phyloP scores from a whole-genome alignment of 2,888 invertebrate species.

The Agrochola circellaris region DNA sequence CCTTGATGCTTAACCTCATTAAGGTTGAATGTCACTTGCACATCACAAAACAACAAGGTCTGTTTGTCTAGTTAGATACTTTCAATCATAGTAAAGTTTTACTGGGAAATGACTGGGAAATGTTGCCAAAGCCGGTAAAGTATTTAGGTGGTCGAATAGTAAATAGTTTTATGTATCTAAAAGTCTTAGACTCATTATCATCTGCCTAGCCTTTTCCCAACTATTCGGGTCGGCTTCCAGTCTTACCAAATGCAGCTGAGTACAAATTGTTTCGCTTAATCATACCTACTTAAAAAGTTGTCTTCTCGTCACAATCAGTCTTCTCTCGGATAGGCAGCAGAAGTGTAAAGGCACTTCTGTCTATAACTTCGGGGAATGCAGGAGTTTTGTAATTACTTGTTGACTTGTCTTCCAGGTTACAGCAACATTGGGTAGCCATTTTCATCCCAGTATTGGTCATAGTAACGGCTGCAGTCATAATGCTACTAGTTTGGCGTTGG shows the following conservation, averaged over 20 bases:
- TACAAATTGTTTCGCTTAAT: background rate
- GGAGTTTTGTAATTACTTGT: background rate
- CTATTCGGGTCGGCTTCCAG: background rate
- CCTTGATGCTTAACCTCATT: background rate
- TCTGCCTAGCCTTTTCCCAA: too few relatives aligned
- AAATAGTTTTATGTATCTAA: background rate
- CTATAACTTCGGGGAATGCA: background rate
- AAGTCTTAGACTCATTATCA: background rate
- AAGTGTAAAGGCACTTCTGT: background rate
- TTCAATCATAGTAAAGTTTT: background rate
- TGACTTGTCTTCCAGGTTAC: constrained; percentile 30
- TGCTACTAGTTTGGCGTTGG: constrained; percentile 41
- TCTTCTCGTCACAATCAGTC: background rate
- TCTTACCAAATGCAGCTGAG: background rate
- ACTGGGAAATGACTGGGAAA: background rate
- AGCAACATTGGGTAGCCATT: constrained; percentile 34
- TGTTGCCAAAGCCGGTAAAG: background rate
- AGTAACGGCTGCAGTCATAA: constrained; percentile 13
- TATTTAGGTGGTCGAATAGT: background rate
- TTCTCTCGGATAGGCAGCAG: background rate
- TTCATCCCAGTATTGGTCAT: constrained; percentile 40
- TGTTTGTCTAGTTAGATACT: background rate
- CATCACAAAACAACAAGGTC: background rate
- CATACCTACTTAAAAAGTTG: background rate
- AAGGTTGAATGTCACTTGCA: background rate